Conservation (phyloP, 1,140 invertebrate species). For the Nephotettix cincticeps region DNA sequence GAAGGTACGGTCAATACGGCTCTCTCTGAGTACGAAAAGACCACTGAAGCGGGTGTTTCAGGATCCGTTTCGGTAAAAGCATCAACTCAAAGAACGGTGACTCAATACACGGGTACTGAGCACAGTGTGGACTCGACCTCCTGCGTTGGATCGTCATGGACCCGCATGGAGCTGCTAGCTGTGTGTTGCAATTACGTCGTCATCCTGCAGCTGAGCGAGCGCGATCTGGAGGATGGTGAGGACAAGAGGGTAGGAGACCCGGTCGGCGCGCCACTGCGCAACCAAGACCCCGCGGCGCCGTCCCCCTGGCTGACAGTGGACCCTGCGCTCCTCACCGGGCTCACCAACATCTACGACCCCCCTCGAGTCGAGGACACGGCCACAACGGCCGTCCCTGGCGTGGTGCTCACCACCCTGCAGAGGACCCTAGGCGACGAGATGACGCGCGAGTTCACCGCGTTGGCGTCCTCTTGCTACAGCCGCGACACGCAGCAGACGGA, state of each 20-base stretch:
- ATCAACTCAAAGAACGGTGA: no score
- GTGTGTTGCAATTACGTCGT: constrained; percentile 50
- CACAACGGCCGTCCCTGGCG: neutral
- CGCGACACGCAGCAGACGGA: constrained; percentile 32
- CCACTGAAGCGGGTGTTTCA: no score
- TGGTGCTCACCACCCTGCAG: constrained; percentile 10
- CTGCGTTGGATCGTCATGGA: constrained; percentile 23
- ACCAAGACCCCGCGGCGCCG: constrained; percentile 39
- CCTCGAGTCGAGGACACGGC: neutral
- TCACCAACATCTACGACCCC: neutral
- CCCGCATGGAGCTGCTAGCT: constrained; percentile 41
- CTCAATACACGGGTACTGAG: no score
- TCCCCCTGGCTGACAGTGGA: constrained; percentile 38
- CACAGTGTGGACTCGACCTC: no score
- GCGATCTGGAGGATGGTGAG: neutral
- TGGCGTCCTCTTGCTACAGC: constrained; percentile 32
- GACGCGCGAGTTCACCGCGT: constrained; percentile 31
- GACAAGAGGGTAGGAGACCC: constrained; percentile 6
- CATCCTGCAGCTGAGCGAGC: constrained; percentile 16
- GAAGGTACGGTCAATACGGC: no score
- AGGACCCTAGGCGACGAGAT: constrained; percentile 30
- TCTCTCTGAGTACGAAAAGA: no score
- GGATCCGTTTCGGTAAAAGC: no score
- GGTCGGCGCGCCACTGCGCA: constrained; percentile 40
- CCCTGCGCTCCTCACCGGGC: no score